Conservation (phyloP, 2,888 invertebrate genomes). For the Rambutsinella grinnellia region DNA sequence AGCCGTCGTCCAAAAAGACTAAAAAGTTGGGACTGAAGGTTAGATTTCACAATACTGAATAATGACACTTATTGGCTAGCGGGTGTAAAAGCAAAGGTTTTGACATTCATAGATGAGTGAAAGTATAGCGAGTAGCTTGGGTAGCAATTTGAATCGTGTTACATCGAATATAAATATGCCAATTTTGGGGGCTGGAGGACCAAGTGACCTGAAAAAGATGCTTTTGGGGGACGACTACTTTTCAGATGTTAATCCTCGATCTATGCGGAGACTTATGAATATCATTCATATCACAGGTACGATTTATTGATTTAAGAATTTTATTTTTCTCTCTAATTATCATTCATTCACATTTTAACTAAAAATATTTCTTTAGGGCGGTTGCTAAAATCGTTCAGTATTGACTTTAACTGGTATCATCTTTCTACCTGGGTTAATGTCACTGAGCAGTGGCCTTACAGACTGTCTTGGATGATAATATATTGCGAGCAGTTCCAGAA, state of each 20-base stretch:
- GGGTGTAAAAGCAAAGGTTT: too few relatives aligned
- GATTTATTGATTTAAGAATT: slow-evolving; percentile 48
- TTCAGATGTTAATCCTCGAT: slow-evolving; percentile 97
- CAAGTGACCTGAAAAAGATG: slow-evolving; percentile 83
- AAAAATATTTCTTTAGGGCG: slow-evolving; percentile 76
- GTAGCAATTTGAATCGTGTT: slow-evolving; percentile 77
- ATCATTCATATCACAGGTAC: slow-evolving; percentile 95
- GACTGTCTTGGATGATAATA: slow-evolving; percentile 97
- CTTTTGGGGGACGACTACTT: slow-evolving; percentile 98
- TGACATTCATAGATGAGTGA: slow-evolving; percentile 80
- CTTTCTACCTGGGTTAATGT: slow-evolving; percentile 98
- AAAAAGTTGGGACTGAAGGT: slow-evolving; percentile 69
- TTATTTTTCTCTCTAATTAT: not conserved
- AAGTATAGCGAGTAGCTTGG: slow-evolving; percentile 91
- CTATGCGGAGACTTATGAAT: slow-evolving; percentile 96
- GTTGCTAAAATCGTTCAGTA: slow-evolving; percentile 96
- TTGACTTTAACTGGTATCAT: slow-evolving; percentile 99
- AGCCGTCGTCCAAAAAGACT: slow-evolving; percentile 76
- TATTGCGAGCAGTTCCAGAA: slow-evolving; percentile 93
- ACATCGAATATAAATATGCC: slow-evolving; percentile 70
- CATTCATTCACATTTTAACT: not conserved
- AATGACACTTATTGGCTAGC: not conserved
- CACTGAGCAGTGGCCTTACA: slow-evolving; percentile 98
- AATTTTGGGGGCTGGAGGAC: slow-evolving; percentile 76
- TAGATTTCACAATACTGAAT: slow-evolving; percentile 1